A percentile compares a stretch with the other conserved stretches of the same genome.
Conservation (phyloP, 1,140 invertebrate species). For the roundworm (Caenorhabditis elegans) region WBcel235 BX284602.5:11936501-11937000, state of each 20-base stretch:
- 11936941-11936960: not conserved
- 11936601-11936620: not conserved
- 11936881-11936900: not conserved
- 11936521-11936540: no score
- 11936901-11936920: not conserved
- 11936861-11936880: not conserved
- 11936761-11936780: no score
- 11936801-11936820: conserved; percentile 18
- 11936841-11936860: not conserved
- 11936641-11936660: no score
- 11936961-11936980: not conserved
- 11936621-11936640: not conserved
- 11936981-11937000: not conserved
- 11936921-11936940: conserved; percentile 2
- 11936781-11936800: no score
- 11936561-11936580: no score
- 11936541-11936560: no score
- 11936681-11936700: not conserved
- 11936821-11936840: not conserved
- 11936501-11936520: no score
- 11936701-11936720: not conserved
- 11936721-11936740: no score
- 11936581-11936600: not conserved
- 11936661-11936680: not conserved
- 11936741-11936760: no score